These are phyloP conservation scores for Melanotaenia maccullochi DNA, from an alignment of 2,797 vertebrate species.

Conservation along the genomic window DNA sequence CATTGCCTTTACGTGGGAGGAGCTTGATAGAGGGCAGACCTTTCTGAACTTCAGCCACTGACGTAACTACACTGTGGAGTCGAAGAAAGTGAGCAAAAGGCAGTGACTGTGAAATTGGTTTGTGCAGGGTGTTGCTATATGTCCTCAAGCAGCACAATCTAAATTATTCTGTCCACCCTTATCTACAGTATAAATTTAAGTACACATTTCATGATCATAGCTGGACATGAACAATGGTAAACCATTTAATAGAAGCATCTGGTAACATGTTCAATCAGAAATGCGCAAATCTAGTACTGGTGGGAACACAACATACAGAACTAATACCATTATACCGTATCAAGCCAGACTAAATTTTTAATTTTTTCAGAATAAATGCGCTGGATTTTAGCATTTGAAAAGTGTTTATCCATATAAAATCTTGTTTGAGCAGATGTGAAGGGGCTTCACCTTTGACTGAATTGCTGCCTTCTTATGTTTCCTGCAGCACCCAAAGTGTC, in stretches of 20 bases:
- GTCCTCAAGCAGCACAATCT: neutral
- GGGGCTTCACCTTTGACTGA: constrained; percentile 2
- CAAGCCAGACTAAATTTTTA: no score
- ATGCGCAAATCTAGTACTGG: no score
- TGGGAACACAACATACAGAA: no score
- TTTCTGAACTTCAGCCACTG: neutral
- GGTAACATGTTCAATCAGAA: no score
- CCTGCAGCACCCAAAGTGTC: constrained; percentile 11
- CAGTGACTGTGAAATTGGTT: constrained; percentile 7
- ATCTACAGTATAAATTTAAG: no score
- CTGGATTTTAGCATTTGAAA: neutral
- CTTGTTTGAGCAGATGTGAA: constrained; percentile 1
- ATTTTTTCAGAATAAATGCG: neutral
- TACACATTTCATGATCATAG: no score
- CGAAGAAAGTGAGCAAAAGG: neutral
- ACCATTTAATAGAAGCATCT: no score
- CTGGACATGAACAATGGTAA: no score
- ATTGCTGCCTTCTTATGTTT: neutral
- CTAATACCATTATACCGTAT: no score
- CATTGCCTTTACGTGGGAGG: neutral
- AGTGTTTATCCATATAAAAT: neutral
- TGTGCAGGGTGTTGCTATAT: neutral
- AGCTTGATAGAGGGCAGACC: constrained; percentile 12
- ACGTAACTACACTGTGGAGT: neutral
- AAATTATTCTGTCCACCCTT: constrained; percentile 15